phyloP scores from a whole-genome alignment of 2,113 vertebrate genomes.

The Grus americana region DNA sequence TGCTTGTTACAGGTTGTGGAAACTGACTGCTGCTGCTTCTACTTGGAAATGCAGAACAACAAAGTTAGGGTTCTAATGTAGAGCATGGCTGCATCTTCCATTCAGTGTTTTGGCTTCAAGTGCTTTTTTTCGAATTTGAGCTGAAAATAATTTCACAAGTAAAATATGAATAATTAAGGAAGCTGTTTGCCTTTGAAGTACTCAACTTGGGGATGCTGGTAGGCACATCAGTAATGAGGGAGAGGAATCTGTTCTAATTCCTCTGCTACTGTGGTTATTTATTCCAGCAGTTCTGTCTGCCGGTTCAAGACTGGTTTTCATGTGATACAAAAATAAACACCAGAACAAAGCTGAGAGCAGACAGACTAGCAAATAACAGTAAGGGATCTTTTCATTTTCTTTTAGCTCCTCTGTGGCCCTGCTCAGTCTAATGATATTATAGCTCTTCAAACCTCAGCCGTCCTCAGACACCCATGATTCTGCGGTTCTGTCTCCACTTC shows the following conservation, averaged over 20 bases:
- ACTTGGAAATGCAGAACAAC: background rate
- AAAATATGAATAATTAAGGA: slow-evolving; percentile 44
- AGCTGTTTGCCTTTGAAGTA: slow-evolving; percentile 37
- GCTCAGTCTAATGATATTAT: background rate
- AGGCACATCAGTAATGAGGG: background rate
- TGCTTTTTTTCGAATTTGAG: background rate
- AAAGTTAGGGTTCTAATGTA: background rate
- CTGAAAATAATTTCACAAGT: background rate
- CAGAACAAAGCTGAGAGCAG: slow-evolving; percentile 14
- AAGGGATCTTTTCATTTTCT: background rate
- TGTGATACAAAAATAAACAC: slow-evolving; percentile 14
- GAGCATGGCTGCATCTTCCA: background rate
- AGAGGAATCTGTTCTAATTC: slow-evolving; percentile 4
- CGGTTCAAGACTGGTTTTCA: background rate
- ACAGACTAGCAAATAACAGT: slow-evolving; percentile 11
- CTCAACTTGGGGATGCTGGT: background rate
- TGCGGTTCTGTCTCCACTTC: background rate
- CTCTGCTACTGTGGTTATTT: background rate
- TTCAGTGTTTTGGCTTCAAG: background rate
- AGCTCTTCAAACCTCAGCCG: background rate
- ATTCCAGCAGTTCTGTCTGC: slow-evolving; percentile 6
- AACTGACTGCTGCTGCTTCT: background rate
- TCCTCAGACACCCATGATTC: background rate
- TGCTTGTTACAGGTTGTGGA: background rate
- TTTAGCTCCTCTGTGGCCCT: background rate